These are phyloP conservation scores for Sminthopsis crassicaudata DNA, from an alignment of 2,113 vertebrate genomes.

Conservation along the genomic window DNA sequence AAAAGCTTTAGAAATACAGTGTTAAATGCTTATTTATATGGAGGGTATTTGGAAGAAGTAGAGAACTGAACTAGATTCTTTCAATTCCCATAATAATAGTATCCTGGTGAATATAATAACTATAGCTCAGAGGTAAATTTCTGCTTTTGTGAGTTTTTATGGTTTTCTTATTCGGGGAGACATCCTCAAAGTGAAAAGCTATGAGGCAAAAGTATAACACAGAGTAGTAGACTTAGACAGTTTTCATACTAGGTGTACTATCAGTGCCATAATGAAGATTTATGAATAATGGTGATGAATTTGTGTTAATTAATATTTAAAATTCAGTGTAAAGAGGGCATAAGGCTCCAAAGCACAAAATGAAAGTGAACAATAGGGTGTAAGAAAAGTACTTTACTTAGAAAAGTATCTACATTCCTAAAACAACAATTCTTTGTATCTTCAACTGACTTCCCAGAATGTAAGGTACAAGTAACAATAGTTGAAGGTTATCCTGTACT, in stretches of 20 bases:
- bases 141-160: neutral
- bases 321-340: slow-evolving; percentile 29
- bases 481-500: neutral
- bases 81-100: neutral
- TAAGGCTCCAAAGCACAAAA: neutral
- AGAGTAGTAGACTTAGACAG: neutral
- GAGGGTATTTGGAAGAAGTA: neutral
- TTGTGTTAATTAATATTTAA: slow-evolving; percentile 16
- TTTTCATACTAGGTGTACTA: neutral
- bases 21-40: neutral
- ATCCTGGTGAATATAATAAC: neutral
- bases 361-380: neutral
- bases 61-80: neutral
- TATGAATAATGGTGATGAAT: neutral
- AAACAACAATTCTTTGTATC: neutral
- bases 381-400: neutral
- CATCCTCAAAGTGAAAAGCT: neutral
- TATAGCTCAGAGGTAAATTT: neutral
- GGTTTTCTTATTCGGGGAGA: neutral
- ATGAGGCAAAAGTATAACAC: neutral
- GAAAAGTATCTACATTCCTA: neutral
- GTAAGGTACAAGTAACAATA: neutral
- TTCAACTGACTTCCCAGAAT: neutral
- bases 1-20: neutral
- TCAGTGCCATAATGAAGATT: neutral